Base-by-base conservation (phyloP, 2,797 vertebrate species). In the Hephaestus fuliginosus region DNA sequence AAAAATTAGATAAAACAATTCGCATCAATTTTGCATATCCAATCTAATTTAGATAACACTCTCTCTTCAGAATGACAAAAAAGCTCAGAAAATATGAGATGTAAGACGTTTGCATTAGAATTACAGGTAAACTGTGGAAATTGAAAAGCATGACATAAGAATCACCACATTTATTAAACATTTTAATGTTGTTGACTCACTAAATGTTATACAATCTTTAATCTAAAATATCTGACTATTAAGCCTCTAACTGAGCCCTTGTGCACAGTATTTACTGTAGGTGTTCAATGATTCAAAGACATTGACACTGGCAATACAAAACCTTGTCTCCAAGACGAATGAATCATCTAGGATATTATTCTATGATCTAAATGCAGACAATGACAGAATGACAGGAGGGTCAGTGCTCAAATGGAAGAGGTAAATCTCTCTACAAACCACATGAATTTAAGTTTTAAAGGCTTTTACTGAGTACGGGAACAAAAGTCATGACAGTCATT, bases 381-480 rank as follows among this genome's bases (percentile, higher is more conserved):
- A 70, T 15, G 20, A 75, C 36, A 57, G 4, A 57, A 25, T 33
- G 30, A 33, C 30, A 33, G 30, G 30, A 20, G 18, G 22, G 30
- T 41, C 43, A 30, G 12, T 6, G 48, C 67, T 43, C 2, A 66
- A 65, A 81, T 56, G 22, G 17, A 53, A 61, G 12, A 76, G 33
- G 17, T 33, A 49, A 66, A 17, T 30, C 60, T 5, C 57, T 65
- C 30, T 39, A 41, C 48, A 65, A 33, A 65, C 30, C 20, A n/a
- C 41, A 58, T 66, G 17, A 12, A 60, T 60, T 44, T 30, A 18
- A 74, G 39, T 49, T 78, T 84, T 25, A 80, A 74, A 85, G 81
- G 61, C 70, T 78, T 77, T 74, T 58, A 67, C 28, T n/a, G 4
- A 60, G 66, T 22, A 62, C 20, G n/a, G 30, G 60, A 33, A 55